Conservation (phyloP, 2,797 vertebrate genomes). For the Pangasius macronema region DNA sequence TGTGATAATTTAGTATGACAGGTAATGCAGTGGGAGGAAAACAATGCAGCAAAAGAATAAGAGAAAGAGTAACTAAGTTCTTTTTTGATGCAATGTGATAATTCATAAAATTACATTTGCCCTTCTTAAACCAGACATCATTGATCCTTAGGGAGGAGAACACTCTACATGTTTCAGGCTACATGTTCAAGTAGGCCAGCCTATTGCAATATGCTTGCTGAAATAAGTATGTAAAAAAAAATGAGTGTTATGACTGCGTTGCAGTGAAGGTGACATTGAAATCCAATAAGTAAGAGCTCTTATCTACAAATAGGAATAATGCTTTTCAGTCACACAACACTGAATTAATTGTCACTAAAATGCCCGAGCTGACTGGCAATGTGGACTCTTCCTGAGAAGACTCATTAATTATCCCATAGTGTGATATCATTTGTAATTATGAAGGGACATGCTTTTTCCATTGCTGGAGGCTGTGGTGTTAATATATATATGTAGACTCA, state of each 20-base stretch:
- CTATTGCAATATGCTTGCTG: not conserved
- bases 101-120: not conserved
- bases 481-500: constrained; percentile 21
- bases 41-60: not conserved
- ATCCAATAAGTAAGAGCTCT: constrained; percentile 48
- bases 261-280: constrained; percentile 56
- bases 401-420: constrained; percentile 48
- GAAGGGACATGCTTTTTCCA: constrained; percentile 12
- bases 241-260: constrained; percentile 32
- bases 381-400: constrained; percentile 45
- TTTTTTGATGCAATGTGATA: not conserved
- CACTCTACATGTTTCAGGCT: not conserved
- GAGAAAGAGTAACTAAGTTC: not conserved
- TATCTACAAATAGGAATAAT: constrained; percentile 48
- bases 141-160: not conserved
- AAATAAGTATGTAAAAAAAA: not conserved
- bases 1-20: constrained; percentile 46
- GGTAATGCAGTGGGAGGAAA: constrained; percentile 12
- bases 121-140: not conserved
- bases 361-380: constrained; percentile 44
- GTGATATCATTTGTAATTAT: constrained; percentile 50
- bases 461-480: constrained; percentile 27
- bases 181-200: constrained; percentile 3
- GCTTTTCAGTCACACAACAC: constrained; percentile 55
- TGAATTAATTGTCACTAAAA: constrained; percentile 55